Conservation (phyloP, 2,797 vertebrate species). For the Sebastes nivosus region DNA sequence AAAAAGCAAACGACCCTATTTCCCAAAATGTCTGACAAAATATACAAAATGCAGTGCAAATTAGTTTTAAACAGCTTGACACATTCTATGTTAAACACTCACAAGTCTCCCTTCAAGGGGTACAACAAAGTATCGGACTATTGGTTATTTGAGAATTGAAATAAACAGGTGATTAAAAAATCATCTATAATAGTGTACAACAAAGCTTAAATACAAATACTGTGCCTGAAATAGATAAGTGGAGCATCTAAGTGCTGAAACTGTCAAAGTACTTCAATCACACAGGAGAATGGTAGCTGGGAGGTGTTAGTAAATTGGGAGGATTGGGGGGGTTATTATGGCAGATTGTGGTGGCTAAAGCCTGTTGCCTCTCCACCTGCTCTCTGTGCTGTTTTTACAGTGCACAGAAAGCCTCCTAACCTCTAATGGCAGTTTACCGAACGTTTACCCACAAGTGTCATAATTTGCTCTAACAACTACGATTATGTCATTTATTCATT, state of each 20-base stretch:
- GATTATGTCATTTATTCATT: conserved; percentile 78
- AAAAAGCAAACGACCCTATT: neutral
- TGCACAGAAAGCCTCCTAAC: conserved; percentile 67
- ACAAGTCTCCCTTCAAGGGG: neutral
- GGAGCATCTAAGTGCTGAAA: conserved; percentile 55
- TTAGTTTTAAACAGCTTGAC: neutral
- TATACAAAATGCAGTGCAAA: neutral
- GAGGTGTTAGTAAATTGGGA: conserved; percentile 57
- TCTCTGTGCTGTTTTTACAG: conserved; percentile 53
- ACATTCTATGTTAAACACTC: neutral
- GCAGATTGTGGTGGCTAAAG: conserved; percentile 68
- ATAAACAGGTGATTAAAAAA: neutral
- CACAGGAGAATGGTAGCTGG: conserved; percentile 61
- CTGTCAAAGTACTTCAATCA: conserved; percentile 63
- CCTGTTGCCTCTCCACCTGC: conserved; percentile 70
- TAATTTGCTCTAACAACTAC: conserved; percentile 79
- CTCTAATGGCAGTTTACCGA: conserved; percentile 79
- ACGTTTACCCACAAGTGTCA: conserved; percentile 79
- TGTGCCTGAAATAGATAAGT: conserved; percentile 59
- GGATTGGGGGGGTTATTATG: conserved; percentile 67
- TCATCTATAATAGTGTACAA: neutral
- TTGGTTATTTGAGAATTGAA: neutral
- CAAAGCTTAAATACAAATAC: conserved; percentile 43
- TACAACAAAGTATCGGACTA: neutral
- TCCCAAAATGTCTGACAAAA: too few species aligned